Base-by-base conservation (phyloP, 2,113 vertebrate genomes). In the Esox niger region DNA sequence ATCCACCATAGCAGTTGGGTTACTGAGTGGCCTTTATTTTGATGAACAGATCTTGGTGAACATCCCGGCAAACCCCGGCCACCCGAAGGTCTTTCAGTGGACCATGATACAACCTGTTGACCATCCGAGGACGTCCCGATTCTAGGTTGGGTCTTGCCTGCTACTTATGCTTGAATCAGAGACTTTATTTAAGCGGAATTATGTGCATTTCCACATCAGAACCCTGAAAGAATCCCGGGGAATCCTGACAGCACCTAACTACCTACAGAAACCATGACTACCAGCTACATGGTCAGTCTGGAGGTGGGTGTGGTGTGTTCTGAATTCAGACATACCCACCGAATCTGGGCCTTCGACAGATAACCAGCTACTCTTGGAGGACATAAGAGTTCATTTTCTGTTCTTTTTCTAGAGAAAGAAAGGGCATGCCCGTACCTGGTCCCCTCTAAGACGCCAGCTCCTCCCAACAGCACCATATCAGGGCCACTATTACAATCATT, bases 401-500 rank as follows among this genome's bases (percentile, higher is more conserved):
- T 52, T 21, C 4, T 6, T 59, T 63, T 33, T 62, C 60, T 68
- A 84, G 71, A 86, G 75, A 83, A 82, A 79, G 75, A 88, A 85
- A 74, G 81, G 83, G 82, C 79, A 84, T 87, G 90, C 87, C 90
- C 91, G 79, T 95, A 96, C 95, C 95, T 96, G 93, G 82, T 89
- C 81, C 85, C 78, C 68, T 82, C 90, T 94, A 95, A 89, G 92
- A 92, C 27, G 92, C 91, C 80, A 93, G 93, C 92, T 96, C 95
- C 76, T 93, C 93, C 93, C 93, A 95, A 93, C 94, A 96, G 93
- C 95, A 96, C 95, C 95, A 96, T 89, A 96, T 91, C 90, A 95
- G 92, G 88, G 93, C 94, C 90, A 94, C 89, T 91, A 96, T 93
- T 88, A 95, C 93, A 94, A 96, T 92, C 92, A 96, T 91, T 91